Evolutionary conservation across 37 sponge, comb jelly and placozoan genomes (phyloP).

Genomic region (Eunapius fragilis): DNA sequence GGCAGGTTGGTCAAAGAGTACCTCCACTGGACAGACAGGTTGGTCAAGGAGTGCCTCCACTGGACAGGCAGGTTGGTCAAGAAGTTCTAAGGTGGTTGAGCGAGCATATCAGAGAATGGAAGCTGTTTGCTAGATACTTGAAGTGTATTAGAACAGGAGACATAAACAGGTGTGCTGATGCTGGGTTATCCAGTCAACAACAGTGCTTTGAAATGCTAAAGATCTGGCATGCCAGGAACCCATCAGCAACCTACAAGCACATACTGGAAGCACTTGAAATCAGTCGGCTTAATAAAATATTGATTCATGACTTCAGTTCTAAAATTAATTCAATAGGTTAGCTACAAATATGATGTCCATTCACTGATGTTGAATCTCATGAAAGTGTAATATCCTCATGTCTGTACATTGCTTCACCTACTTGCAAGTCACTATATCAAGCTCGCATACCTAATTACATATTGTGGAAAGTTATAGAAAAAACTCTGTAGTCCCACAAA

Average conservation of each 20-base stretch:
- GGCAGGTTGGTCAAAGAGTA: neutral
- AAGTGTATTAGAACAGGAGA: neutral
- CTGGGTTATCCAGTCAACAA: neutral
- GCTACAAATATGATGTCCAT: no score
- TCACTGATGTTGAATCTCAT: no score
- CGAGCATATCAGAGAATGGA: neutral
- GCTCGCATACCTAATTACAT: no score
- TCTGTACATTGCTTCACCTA: no score
- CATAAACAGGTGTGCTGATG: neutral
- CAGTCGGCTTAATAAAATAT: neutral
- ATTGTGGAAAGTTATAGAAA: no score
- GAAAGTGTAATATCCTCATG: no score
- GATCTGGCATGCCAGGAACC: neutral
- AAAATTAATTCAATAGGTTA: no score
- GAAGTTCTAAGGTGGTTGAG: neutral
- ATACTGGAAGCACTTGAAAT: neutral
- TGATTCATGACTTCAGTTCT: no score
- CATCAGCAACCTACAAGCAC: neutral
- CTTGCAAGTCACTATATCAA: no score
- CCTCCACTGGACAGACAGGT: no score
- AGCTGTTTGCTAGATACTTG: neutral
- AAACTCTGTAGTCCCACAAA: no score
- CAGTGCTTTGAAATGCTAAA: neutral
- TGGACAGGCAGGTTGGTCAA: neutral
- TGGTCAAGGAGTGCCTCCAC: no score